phyloP scores from a whole-genome alignment of 2,113 vertebrate species.

The Petrocephalus zakoni region DNA sequence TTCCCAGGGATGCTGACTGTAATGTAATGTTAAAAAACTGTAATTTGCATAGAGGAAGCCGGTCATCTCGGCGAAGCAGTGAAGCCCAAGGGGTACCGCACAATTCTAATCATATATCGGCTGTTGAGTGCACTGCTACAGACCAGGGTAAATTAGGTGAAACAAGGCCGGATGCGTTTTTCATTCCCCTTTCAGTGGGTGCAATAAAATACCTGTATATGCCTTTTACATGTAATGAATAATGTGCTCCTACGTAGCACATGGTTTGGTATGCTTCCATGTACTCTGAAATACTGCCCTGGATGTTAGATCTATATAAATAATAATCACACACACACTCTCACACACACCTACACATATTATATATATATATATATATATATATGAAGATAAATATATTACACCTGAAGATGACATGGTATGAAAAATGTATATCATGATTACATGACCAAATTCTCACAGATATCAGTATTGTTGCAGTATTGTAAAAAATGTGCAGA shows the following conservation, averaged over 20 bases:
- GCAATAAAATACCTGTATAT: neutral
- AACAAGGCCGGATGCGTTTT: neutral
- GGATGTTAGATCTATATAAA: neutral
- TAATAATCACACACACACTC: too few relatives aligned
- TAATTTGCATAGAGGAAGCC: constrained; percentile 24
- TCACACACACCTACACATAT: neutral
- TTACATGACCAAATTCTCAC: too few relatives aligned
- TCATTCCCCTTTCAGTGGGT: neutral
- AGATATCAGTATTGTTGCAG: too few relatives aligned
- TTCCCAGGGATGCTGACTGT: constrained; percentile 20
- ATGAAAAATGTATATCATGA: too few relatives aligned
- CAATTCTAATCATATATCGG: constrained; percentile 20
- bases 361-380: neutral
- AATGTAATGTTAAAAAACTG: constrained; percentile 9
- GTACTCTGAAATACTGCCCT: neutral
- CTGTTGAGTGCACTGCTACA: constrained; percentile 6
- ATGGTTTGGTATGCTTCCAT: neutral
- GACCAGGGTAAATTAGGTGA: constrained; percentile 13
- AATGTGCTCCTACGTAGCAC: neutral
- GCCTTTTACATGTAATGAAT: neutral
- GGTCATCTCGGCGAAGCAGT: neutral
- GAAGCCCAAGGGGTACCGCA: constrained; percentile 20
- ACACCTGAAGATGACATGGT: too few relatives aligned
- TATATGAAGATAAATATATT: neutral
- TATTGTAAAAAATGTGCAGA: too few relatives aligned